A percentile compares a stretch with the other conserved stretches of the same genome.
Evolutionary conservation across 92 coral and sea anemone genomes (phyloP).

Genomic region (Pocillopora meandrina): DNA sequence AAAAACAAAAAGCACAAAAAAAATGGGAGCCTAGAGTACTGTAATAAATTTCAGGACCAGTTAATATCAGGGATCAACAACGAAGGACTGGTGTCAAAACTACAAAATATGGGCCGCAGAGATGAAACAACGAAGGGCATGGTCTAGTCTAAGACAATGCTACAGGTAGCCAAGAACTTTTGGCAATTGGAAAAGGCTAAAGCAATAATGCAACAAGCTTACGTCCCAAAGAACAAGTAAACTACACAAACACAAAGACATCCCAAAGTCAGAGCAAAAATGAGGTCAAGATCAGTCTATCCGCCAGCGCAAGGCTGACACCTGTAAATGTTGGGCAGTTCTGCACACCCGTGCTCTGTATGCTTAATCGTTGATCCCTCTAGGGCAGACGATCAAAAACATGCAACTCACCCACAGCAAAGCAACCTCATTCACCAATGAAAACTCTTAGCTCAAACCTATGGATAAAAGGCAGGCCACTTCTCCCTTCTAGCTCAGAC

Average conservation of each 20-base stretch:
- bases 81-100: slow-evolving; percentile 38
- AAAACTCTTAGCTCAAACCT: slow-evolving; percentile 20
- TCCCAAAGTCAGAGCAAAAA: no score
- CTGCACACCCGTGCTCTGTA: no score
- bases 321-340: slow-evolving; percentile 50
- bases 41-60: slow-evolving; percentile 56
- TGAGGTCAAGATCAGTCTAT: no score
- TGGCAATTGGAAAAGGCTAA: no score
- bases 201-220: no score
- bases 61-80: slow-evolving; percentile 48
- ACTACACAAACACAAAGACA: slow-evolving; percentile 28
- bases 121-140: slow-evolving; percentile 8
- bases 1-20: not conserved
- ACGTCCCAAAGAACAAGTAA: slow-evolving; percentile 30
- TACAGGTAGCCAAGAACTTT: slow-evolving; percentile 26
- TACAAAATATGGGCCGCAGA: no score
- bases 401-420: slow-evolving; percentile 9
- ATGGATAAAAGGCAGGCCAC: slow-evolving; percentile 23
- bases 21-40: slow-evolving; percentile 39
- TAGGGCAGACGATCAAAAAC: slow-evolving; percentile 1
- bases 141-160: slow-evolving; percentile 31
- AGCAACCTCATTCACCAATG: slow-evolving; percentile 26
- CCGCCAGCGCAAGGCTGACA: slow-evolving; percentile 21
- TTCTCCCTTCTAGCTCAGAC: slow-evolving; percentile 47
- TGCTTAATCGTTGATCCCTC: no score